Conservation (phyloP, 2,888 invertebrate species). For the Anagyrus pseudococci region DNA sequence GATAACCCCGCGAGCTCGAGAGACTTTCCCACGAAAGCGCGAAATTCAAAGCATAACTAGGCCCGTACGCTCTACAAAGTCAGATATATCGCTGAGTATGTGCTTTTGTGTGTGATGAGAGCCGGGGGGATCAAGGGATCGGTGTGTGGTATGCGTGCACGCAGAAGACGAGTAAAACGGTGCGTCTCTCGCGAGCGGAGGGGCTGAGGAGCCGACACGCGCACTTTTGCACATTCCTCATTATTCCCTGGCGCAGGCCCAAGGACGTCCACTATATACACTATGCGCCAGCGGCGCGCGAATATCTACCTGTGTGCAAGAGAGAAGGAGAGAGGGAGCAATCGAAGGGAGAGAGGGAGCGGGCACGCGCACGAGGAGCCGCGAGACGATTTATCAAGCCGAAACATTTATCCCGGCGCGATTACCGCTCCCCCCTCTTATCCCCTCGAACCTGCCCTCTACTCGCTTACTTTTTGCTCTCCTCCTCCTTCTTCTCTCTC, state of each 20-base stretch:
- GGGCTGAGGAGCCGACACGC: neutral
- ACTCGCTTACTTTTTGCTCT: neutral
- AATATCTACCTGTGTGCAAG: too few species aligned
- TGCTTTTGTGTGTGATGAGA: neutral
- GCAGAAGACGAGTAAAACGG: neutral
- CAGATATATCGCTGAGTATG: too few species aligned
- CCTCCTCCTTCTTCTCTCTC: slow-evolving; percentile 2
- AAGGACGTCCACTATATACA: slow-evolving; percentile 41
- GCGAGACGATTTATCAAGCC: slow-evolving; percentile 39
- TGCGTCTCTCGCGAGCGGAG: too few species aligned
- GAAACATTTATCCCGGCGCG: slow-evolving; percentile 32
- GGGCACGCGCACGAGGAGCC: too few species aligned
- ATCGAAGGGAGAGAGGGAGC: slow-evolving; percentile 27
- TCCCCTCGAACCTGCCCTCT: neutral
- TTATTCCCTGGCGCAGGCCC: slow-evolving; percentile 37
- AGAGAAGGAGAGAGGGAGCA: neutral
- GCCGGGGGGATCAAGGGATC: neutral
- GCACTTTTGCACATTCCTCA: slow-evolving; percentile 44
- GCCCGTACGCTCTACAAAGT: too few species aligned
- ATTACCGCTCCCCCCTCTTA: slow-evolving; percentile 19
- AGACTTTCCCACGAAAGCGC: too few species aligned
- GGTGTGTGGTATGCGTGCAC: neutral
- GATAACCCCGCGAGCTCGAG: too few species aligned
- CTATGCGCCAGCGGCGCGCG: too few species aligned
- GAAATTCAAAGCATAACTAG: too few species aligned